A percentile compares a stretch with the other conserved stretches of the same genome.
These are phyloP conservation scores for Punctoribates punctum DNA, from an alignment of 2,888 invertebrate species.

Conservation along the genomic window DNA sequence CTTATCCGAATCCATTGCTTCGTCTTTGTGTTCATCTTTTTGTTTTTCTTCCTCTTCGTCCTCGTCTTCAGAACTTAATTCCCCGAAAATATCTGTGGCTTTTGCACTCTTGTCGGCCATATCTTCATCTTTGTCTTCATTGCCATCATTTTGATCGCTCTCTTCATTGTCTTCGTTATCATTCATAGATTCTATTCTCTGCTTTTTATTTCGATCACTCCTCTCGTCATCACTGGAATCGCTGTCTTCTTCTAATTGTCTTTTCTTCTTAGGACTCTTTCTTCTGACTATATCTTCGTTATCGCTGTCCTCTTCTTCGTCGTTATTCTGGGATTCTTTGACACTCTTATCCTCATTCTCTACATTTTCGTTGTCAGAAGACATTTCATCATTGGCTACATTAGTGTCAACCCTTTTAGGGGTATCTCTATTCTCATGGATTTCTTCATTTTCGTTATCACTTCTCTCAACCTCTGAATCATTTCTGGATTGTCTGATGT, in stretches of 20 bases:
- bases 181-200: not conserved
- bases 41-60: slow-evolving; percentile 54
- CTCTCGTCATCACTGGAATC: slow-evolving; percentile 20
- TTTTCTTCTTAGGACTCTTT: not conserved
- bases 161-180: slow-evolving; percentile 39
- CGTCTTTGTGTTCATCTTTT: slow-evolving; percentile 36
- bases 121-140: not conserved
- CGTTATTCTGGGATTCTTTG: slow-evolving; percentile 23
- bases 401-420: not conserved
- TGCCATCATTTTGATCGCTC: slow-evolving; percentile 35
- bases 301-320: slow-evolving; percentile 38
- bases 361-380: slow-evolving; percentile 22
- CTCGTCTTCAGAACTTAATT: slow-evolving; percentile 60
- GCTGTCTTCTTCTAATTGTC: not conserved
- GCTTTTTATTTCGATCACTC: not conserved
- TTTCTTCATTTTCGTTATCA: not conserved
- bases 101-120: slow-evolving; percentile 10
- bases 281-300: slow-evolving; percentile 26
- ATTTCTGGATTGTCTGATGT: not conserved
- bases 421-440: not conserved
- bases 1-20: slow-evolving; percentile 19
- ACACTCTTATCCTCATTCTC: slow-evolving; percentile 20
- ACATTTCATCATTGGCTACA: not conserved
- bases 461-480: slow-evolving; percentile 36
- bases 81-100: slow-evolving; percentile 53